Conservation (phyloP, 2,888 invertebrate genomes). For the Nasonovia ribisnigri region DNA sequence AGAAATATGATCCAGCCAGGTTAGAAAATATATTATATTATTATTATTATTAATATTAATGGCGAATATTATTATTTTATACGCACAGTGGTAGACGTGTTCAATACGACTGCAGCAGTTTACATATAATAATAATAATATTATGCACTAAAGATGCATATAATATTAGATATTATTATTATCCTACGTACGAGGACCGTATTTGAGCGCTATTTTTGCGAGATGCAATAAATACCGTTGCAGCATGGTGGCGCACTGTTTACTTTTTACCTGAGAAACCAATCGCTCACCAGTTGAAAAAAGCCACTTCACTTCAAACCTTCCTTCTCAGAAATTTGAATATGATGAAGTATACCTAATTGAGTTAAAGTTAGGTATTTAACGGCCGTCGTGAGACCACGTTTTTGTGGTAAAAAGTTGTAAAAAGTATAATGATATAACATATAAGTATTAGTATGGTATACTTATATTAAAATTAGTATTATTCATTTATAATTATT, state of each 20-base stretch:
- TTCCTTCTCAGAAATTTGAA: not conserved
- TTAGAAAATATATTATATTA: not conserved
- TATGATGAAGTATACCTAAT: no score
- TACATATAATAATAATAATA: not conserved
- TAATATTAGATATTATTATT: not conserved
- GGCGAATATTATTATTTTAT: slow-evolving; percentile 13
- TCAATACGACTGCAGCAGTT: not conserved
- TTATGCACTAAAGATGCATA: not conserved
- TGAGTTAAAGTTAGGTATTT: no score
- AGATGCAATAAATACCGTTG: not conserved
- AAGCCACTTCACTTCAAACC: not conserved
- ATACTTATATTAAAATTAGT: no score
- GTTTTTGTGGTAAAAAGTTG: no score
- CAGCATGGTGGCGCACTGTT: not conserved
- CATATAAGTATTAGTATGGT: no score
- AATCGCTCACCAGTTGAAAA: not conserved
- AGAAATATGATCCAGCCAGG: slow-evolving; percentile 33
- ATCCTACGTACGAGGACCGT: not conserved
- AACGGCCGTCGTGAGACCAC: no score
- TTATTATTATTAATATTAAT: not conserved
- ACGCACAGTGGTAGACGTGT: not conserved
- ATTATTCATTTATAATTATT: no score
- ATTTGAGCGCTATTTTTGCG: not conserved
- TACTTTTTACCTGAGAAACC: not conserved
- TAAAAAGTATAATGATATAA: no score